A percentile compares a stretch with the other conserved stretches of the same genome.
Evolutionary conservation across 2,113 vertebrate species (phyloP).

Genomic region (Tinamus guttatus): DNA sequence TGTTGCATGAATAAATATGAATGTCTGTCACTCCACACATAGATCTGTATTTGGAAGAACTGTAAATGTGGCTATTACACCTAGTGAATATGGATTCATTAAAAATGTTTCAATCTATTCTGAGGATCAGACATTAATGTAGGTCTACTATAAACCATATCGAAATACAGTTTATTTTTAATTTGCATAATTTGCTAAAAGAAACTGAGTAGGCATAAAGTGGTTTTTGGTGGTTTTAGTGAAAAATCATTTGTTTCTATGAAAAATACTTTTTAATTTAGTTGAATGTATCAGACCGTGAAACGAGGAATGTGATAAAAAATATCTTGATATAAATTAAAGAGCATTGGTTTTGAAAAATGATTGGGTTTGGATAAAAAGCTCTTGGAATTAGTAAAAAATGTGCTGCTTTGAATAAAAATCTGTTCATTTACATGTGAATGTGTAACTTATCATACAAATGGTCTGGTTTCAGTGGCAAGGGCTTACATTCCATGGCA

Average conservation of each 20-base stretch:
- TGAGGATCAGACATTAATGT: not conserved
- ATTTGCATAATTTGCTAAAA: conserved; percentile 19
- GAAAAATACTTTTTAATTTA: not conserved
- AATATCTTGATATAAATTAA: conserved; percentile 28
- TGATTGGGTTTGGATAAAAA: conserved; percentile 50
- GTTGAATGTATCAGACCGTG: conserved; percentile 31
- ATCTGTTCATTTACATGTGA: conserved; percentile 13
- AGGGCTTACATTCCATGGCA: not conserved
- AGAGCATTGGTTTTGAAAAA: conserved; percentile 58
- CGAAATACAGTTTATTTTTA: not conserved
- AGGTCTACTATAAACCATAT: not conserved
- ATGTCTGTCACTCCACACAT: not conserved
- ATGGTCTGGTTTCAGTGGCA: not conserved
- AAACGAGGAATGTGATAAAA: conserved; percentile 3
- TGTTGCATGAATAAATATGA: accelerated
- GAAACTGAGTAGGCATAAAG: not conserved
- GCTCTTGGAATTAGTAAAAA: conserved; percentile 47
- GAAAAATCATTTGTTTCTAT: conserved; percentile 24
- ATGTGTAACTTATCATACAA: not conserved
- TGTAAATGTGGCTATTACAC: not conserved
- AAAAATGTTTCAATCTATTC: not conserved
- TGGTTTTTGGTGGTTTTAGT: conserved; percentile 17
- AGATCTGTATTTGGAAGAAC: not conserved
- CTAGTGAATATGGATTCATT: not conserved
- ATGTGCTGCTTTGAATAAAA: conserved; percentile 27